Base-by-base conservation (phyloP, 2,888 invertebrate species). In the Zaprionus bogoriensis region DNA sequence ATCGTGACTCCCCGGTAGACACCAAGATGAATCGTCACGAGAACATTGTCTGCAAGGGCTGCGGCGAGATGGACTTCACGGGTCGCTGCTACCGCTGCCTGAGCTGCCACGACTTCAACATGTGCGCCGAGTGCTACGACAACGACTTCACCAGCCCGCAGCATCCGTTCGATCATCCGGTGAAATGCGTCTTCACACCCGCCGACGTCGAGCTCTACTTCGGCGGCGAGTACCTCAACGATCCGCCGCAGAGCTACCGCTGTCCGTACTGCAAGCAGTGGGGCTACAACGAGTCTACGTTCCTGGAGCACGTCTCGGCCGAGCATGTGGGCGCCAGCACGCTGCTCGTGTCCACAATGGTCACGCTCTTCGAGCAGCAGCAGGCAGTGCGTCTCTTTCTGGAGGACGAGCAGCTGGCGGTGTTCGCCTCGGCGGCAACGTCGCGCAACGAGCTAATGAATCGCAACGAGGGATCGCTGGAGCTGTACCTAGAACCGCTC, bases 221-320 rank as follows among this genome's bases (percentile, higher is more conserved):
- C 45, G 81, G 62, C 4, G 82, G 81, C 4, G 84, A 82, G 39
- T 79, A 83, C 42, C 50, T 84, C 0, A 83, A 74, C 10, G 79
- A 83, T 64, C 77, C 79, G 23, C 82, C 82, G 25, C 82, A 82
- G 48, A 82, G 84, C 50, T 82, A 84, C 22, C 66, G 82, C 4
- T 82, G 82, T 38, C 82, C 82, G 0, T 82, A 82, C 45, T 82
- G 82, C 63, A 84, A 84, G 55, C 51, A 55, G 3, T 82, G 84
- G 82, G 84, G 84, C 36, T 79, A 66, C 52, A 76, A 74, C 39
- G 82, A 82, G 63, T 75, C 79, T 17, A 69, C 76, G 6, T 81
- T 82, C 28, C 44, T 82, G 52, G 77, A 78, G 53, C 82, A 82
- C 14, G 63, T 84, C 0, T 66, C 77, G 1, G 66, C 67, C 0